These are phyloP conservation scores for Drosophila biarmipes DNA, from an alignment of 1,140 invertebrate genomes.

Conservation along the genomic window DNA sequence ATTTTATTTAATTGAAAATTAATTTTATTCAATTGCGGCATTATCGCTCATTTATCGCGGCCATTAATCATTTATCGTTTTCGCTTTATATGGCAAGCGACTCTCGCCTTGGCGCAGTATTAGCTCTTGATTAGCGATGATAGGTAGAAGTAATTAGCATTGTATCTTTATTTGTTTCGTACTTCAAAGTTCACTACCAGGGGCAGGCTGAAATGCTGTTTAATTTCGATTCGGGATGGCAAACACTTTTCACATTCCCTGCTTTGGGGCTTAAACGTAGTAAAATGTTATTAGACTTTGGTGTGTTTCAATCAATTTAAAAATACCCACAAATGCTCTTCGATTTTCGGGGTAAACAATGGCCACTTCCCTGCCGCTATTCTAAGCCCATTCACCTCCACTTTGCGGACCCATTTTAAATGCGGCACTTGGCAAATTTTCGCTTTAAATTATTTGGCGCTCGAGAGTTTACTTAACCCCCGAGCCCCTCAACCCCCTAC, in stretches of 20 bases:
- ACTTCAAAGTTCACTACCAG: background rate
- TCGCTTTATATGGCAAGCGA: background rate
- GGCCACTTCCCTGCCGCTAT: background rate
- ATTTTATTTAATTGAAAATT: slow-evolving; percentile 44
- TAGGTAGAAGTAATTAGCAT: slow-evolving; percentile 1
- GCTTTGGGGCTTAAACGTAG: too few species aligned
- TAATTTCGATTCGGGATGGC: background rate
- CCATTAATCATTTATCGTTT: slow-evolving; percentile 27
- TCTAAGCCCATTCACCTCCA: background rate
- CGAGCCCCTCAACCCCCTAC: background rate
- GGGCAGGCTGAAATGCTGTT: background rate
- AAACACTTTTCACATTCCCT: too few species aligned
- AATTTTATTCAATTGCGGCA: slow-evolving; percentile 36
- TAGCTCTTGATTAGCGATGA: slow-evolving; percentile 15
- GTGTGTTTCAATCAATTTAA: background rate
- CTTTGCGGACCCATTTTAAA: slow-evolving; percentile 15
- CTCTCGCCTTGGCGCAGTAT: slow-evolving; percentile 6
- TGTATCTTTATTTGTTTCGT: slow-evolving; percentile 1
- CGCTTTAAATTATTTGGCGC: slow-evolving; percentile 63
- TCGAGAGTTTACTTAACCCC: slow-evolving; percentile 14
- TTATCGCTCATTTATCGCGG: slow-evolving; percentile 42
- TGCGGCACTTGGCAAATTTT: slow-evolving; percentile 52
- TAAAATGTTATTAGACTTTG: background rate
- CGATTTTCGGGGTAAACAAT: background rate
- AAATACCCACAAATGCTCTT: background rate